A percentile compares a stretch with the other conserved stretches of the same genome.
Evolutionary conservation across 2,888 invertebrate species (phyloP).

Genomic region (Lypha dubia): DNA sequence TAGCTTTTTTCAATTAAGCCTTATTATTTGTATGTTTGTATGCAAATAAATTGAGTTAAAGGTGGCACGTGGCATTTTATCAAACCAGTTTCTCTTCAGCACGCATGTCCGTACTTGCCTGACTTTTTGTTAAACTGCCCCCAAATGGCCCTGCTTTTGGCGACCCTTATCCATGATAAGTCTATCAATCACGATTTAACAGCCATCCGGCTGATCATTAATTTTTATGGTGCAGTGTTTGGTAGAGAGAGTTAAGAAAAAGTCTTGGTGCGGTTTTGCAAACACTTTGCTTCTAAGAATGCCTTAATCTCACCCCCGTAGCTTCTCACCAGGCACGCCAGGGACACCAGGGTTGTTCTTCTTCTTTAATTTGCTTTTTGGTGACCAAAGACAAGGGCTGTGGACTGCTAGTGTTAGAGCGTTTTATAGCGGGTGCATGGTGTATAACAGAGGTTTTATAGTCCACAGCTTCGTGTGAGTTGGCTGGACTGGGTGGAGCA

Average conservation of each 20-base stretch:
- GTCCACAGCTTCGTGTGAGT: conserved; percentile 84
- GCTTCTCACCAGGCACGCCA: conserved; percentile 90
- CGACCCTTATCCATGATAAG: not conserved
- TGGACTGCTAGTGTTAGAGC: conserved; percentile 53
- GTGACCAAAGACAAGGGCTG: conserved; percentile 89
- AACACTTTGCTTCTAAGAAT: conserved; percentile 64
- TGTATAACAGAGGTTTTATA: conserved; percentile 84
- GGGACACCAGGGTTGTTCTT: conserved; percentile 92
- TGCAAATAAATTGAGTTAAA: conserved; percentile 11
- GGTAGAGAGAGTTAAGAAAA: conserved; percentile 35
- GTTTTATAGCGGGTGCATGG: conserved; percentile 81
- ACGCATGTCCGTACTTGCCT: conserved; percentile 16
- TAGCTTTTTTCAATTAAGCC: not conserved
- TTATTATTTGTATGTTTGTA: not conserved
- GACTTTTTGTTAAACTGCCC: conserved; percentile 33
- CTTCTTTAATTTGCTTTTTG: conserved; percentile 86
- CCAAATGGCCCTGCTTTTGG: conserved; percentile 31
- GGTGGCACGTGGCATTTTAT: not conserved
- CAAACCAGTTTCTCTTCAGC: not conserved
- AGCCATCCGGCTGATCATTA: conserved; percentile 18
- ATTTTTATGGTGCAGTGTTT: conserved; percentile 10
- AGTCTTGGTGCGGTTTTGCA: conserved; percentile 33
- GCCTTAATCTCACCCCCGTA: conserved; percentile 11
- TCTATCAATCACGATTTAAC: conserved; percentile 17
- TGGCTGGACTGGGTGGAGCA: conserved; percentile 85